These are phyloP conservation scores for Centroberyx gerrardi DNA, from an alignment of 2,797 vertebrate species.

Conservation along the genomic window DNA sequence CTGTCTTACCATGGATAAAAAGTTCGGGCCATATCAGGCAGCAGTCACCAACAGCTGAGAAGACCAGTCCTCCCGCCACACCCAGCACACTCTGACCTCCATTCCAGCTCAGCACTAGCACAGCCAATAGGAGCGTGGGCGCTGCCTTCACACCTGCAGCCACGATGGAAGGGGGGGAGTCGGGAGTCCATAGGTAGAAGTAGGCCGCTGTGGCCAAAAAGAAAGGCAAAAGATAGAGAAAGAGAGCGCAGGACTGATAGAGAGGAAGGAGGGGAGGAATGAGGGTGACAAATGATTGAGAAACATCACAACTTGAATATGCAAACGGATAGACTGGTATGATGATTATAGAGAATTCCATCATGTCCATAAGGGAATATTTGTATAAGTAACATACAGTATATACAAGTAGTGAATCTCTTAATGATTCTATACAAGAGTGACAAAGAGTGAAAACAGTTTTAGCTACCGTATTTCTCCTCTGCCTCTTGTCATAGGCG, in stretches of 20 bases:
- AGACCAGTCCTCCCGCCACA: conserved; percentile 85
- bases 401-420: not conserved
- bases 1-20: conserved; percentile 82
- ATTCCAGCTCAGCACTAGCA: conserved; percentile 75
- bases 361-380: not conserved
- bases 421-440: not conserved
- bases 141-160: conserved; percentile 85
- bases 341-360: not conserved
- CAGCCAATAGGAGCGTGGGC: conserved; percentile 82
- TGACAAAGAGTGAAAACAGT: not conserved
- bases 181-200: conserved; percentile 87
- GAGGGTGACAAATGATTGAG: not conserved
- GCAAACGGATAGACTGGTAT: not conserved
- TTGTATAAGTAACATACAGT: not conserved
- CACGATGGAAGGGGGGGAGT: conserved; percentile 70
- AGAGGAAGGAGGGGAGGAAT: conserved; percentile 18
- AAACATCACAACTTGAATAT: not conserved
- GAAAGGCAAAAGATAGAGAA: conserved; percentile 82
- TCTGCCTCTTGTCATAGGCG: conserved; percentile 81
- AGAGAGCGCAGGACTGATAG: conserved; percentile 79
- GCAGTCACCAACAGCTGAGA: conserved; percentile 87
- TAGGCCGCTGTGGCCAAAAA: conserved; percentile 77
- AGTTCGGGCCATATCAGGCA: conserved; percentile 89
- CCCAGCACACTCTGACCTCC: conserved; percentile 73
- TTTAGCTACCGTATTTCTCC: conserved; percentile 81